Base-by-base conservation (phyloP, 1,140 invertebrate genomes). In the Plectrocnemia conspersa region DNA sequence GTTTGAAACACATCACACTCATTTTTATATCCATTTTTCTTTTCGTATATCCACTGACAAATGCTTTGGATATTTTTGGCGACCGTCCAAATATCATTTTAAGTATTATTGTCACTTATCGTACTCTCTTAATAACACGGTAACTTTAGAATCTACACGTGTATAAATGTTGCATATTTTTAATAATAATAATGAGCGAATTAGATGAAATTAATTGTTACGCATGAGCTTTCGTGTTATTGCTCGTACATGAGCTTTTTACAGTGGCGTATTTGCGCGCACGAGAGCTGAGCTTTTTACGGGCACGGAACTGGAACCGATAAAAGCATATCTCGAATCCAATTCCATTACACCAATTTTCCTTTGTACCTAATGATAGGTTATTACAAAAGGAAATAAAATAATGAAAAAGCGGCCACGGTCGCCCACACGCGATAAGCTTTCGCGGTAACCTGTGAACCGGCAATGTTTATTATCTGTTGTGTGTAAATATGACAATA, bases 311-410 rank as follows among this genome's bases (percentile, higher is more conserved):
- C 2, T 16, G 33, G 16, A 19, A 15, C 36, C 42, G 42, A 45
- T 45, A 44, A 40, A 50, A 21, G 27, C 50, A 44, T 58, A 41
- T 40, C 50, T 42, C 35, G 42, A 41, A 54, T 50, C 57, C 57
- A 59, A 59, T 59, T 52, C 57, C 52, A 59, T 59, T 55, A 59
- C 40, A 24, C 13, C 19, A 53, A 49, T 59, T 58, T 47, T 33
- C 46, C 35, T 41, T 35, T 49, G 57, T 54, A 13, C 47, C 16
- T 50, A 59, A 59, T 59, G 57, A 59, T 42, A 52, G 52, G 46
- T 55, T 55, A 55, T 59, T 55, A 54, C 32, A 55, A 27, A 25
- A 32, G 54, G 54, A 56, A 56, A 56, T 56, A 56, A 56, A 56
- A 56, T 56, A 56, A 56, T 56, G 54, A 56, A 56, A 56, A 49